phyloP scores from a whole-genome alignment of 2,888 invertebrate genomes.

The Monopis laevigella region DNA sequence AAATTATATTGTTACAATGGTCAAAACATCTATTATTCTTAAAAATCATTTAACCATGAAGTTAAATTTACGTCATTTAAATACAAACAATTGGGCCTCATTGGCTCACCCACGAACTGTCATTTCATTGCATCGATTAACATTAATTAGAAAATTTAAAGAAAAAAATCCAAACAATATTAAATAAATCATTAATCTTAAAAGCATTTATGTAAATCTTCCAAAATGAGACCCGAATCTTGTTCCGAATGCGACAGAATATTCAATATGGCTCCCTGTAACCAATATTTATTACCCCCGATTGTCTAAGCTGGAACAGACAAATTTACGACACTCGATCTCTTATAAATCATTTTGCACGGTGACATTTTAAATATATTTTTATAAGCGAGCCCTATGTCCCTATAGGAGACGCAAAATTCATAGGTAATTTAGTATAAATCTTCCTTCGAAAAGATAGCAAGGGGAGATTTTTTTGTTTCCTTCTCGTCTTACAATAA shows the following conservation, averaged over 20 bases:
- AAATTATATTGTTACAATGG: no score
- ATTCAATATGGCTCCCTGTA: slow-evolving; percentile 13
- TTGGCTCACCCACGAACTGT: no score
- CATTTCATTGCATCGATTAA: no score
- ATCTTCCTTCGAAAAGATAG: slow-evolving; percentile 40
- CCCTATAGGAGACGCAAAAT: slow-evolving; percentile 37
- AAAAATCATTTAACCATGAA: no score
- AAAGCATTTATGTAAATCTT: slow-evolving; percentile 12
- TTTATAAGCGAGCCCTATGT: slow-evolving; percentile 60
- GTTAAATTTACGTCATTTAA: no score
- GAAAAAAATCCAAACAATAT: no score
- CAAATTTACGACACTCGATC: slow-evolving; percentile 60
- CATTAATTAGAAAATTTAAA: no score
- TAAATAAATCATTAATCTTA: no score
- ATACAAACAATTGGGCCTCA: no score
- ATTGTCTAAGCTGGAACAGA: slow-evolving; percentile 52
- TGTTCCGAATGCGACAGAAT: slow-evolving; percentile 2
- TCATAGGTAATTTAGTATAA: slow-evolving; percentile 67
- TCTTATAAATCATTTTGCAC: slow-evolving; percentile 55
- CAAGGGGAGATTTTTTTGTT: slow-evolving; percentile 48
- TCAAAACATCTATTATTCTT: no score
- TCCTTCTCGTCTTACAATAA: slow-evolving; percentile 38
- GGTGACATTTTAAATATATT: slow-evolving; percentile 65
- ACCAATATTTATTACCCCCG: slow-evolving; percentile 46
- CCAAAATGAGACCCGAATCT: slow-evolving; percentile 14